phyloP scores from a whole-genome alignment of 2,113 vertebrate species.

The Stegostoma tigrinum region DNA sequence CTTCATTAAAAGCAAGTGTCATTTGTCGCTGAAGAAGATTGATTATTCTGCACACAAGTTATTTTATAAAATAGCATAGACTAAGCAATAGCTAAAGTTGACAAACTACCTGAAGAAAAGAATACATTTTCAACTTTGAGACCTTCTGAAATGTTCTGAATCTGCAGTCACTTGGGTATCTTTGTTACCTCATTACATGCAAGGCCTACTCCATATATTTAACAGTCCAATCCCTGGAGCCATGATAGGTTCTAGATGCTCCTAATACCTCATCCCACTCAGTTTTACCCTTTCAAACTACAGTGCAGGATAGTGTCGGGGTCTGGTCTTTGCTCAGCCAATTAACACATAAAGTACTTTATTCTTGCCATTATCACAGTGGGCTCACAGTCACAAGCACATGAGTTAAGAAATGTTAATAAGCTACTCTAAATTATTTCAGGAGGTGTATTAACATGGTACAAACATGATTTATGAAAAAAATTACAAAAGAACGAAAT shows the following conservation, averaged over 20 bases:
- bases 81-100: background rate
- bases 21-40: conserved; percentile 28
- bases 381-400: background rate
- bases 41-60: conserved; percentile 2
- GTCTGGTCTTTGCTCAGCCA: background rate
- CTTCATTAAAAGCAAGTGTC: background rate
- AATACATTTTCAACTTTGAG: conserved; percentile 18
- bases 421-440: background rate
- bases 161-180: too few species aligned
- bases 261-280: background rate
- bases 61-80: conserved; percentile 15
- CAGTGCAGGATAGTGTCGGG: background rate
- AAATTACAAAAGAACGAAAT: background rate
- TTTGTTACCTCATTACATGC: background rate
- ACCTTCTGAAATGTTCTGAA: conserved; percentile 38
- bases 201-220: background rate
- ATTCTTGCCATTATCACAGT: background rate
- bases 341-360: background rate
- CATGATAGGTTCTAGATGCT: background rate
- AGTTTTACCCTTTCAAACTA: background rate
- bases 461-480: background rate
- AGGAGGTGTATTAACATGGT: background rate
- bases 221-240: background rate
- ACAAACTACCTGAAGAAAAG: conserved; percentile 34
- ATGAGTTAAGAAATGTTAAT: background rate